A percentile compares a stretch with the other conserved stretches of the same genome.
These are phyloP conservation scores for Agrochola circellaris DNA, from an alignment of 2,888 invertebrate species.

Conservation along the genomic window DNA sequence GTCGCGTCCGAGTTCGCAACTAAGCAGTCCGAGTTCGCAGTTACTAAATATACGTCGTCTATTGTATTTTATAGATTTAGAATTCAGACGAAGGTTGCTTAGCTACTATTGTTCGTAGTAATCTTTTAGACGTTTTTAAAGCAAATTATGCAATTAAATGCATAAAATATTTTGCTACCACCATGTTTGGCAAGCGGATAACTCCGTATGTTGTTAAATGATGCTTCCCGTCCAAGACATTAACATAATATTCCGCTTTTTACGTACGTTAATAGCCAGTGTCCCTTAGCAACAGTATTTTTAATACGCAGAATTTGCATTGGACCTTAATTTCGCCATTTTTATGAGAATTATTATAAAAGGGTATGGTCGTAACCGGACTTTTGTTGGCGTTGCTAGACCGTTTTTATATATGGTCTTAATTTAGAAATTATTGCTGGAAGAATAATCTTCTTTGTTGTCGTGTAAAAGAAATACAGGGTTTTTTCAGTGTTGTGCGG, in stretches of 20 bases:
- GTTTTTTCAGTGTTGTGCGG: background rate
- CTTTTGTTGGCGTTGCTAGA: slow-evolving; percentile 41
- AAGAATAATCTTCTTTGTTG: slow-evolving; percentile 19
- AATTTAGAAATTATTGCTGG: slow-evolving; percentile 40
- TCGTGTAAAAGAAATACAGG: slow-evolving; percentile 1
- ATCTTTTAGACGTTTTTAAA: background rate
- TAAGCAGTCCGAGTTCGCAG: no score
- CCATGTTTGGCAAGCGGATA: background rate
- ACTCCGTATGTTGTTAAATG: slow-evolving; percentile 17
- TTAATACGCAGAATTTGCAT: slow-evolving; percentile 68
- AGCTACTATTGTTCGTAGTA: background rate
- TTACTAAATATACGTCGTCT: no score
- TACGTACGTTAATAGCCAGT: slow-evolving; percentile 28
- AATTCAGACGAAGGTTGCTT: background rate
- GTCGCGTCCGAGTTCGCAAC: no score
- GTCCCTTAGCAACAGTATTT: slow-evolving; percentile 51
- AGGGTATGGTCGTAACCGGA: slow-evolving; percentile 49
- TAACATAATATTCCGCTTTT: slow-evolving; percentile 40
- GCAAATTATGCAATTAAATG: background rate
- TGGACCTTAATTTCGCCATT: slow-evolving; percentile 60
- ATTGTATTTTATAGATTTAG: background rate
- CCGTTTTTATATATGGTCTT: slow-evolving; percentile 42
- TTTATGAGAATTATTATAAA: slow-evolving; percentile 62
- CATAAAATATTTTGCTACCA: background rate
- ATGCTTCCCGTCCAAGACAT: slow-evolving; percentile 12